phyloP scores from a whole-genome alignment of 1,140 invertebrate species.

The Papilio glaucus region DNA sequence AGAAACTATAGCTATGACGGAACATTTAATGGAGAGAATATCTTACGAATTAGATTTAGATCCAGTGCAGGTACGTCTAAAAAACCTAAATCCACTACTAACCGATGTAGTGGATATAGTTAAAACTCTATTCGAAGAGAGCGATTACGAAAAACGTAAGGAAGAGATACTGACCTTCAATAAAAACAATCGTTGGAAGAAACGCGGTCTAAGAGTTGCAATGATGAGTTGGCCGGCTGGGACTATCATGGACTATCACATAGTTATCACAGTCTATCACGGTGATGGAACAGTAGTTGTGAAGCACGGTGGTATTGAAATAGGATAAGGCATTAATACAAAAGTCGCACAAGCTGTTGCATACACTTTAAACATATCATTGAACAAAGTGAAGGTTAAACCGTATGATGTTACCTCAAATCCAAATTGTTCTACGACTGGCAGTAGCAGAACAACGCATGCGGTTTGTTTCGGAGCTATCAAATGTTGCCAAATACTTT shows the following conservation, averaged over 20 bases:
- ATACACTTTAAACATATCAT: constrained; percentile 87
- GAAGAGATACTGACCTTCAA: constrained; percentile 86
- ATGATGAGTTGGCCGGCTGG: constrained; percentile 85
- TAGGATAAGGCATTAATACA: constrained; percentile 90
- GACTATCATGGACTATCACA: constrained; percentile 82
- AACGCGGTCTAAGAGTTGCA: constrained; percentile 86
- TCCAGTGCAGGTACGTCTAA: constrained; percentile 86
- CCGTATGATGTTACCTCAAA: constrained; percentile 70
- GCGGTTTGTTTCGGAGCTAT: constrained; percentile 83
- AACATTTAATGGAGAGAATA: constrained; percentile 93
- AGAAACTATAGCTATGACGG: constrained; percentile 87
- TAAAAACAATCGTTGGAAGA: constrained; percentile 89
- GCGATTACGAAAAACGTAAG: constrained; percentile 84
- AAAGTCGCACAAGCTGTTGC: constrained; percentile 88
- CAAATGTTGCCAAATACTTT: constrained; percentile 85
- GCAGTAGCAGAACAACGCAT: constrained; percentile 82
- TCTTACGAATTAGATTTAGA: constrained; percentile 87
- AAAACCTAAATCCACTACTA: constrained; percentile 83
- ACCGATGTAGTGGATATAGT: constrained; percentile 81
- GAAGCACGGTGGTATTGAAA: constrained; percentile 90
- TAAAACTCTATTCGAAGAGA: constrained; percentile 82
- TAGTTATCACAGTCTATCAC: constrained; percentile 88
- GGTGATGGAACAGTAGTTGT: constrained; percentile 90
- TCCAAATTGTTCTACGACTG: constrained; percentile 85
- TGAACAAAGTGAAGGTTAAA: constrained; percentile 88